These are phyloP conservation scores for Eciton burchellii DNA, from an alignment of 1,140 invertebrate species.

Conservation along the genomic window DNA sequence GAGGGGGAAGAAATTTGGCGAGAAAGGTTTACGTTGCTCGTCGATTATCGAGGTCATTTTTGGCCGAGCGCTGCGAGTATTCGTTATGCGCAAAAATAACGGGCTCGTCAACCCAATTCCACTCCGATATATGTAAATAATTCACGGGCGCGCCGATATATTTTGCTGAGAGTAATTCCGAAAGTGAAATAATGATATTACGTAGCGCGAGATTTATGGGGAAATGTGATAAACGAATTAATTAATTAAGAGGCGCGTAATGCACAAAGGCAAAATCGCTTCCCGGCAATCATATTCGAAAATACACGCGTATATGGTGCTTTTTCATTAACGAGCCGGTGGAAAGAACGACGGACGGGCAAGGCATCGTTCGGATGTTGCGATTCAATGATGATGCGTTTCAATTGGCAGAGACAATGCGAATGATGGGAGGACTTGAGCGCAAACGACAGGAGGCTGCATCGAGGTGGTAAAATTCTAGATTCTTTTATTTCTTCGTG, in stretches of 20 bases:
- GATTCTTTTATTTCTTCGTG: slow-evolving; percentile 65
- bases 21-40: too few relatives aligned
- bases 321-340: not conserved
- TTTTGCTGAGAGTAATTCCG: slow-evolving; percentile 23
- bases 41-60: too few relatives aligned
- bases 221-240: slow-evolving; percentile 30
- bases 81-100: slow-evolving; percentile 1
- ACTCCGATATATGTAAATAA: slow-evolving; percentile 18
- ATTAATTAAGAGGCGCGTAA: slow-evolving; percentile 36
- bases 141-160: slow-evolving; percentile 12
- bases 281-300: slow-evolving; percentile 30
- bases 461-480: slow-evolving; percentile 23
- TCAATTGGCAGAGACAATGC: not conserved
- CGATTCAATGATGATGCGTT: not conserved
- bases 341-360: not conserved
- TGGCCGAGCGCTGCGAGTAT: not conserved
- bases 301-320: slow-evolving; percentile 2
- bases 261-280: slow-evolving; percentile 2
- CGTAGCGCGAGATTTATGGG: slow-evolving; percentile 7
- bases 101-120: not conserved
- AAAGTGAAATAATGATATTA: slow-evolving; percentile 30
- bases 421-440: not conserved
- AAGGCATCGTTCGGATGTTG: not conserved
- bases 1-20: too few relatives aligned
- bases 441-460: not conserved